phyloP scores from a whole-genome alignment of 2,888 invertebrate species.

The Corythucha ciliata region DNA sequence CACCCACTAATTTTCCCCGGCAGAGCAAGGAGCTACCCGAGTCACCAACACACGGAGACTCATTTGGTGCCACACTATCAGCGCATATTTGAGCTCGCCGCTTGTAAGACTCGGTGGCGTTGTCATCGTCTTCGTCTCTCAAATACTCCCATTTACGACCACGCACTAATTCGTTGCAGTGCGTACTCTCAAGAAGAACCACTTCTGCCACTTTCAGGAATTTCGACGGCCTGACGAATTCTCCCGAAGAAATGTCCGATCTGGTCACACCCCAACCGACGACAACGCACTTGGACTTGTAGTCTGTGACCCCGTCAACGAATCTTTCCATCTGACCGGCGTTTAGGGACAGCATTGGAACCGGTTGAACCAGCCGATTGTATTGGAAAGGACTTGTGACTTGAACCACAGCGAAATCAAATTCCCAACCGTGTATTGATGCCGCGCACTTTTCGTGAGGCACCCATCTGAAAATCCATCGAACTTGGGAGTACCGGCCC shows the following conservation, averaged over 20 bases:
- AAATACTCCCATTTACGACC: not conserved
- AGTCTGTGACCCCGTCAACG: not conserved
- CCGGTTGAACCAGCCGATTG: constrained; percentile 12
- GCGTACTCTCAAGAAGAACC: no score
- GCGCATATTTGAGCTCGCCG: constrained; percentile 11
- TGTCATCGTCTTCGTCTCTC: not conserved
- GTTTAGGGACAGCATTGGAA: not conserved
- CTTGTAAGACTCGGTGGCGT: no score
- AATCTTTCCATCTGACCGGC: not conserved
- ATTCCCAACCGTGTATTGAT: constrained; percentile 4
- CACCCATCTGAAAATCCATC: constrained; percentile 11
- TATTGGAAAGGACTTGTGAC: constrained; percentile 6
- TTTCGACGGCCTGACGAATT: not conserved
- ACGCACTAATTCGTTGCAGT: not conserved
- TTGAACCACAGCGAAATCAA: constrained; percentile 11
- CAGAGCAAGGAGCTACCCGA: constrained; percentile 12
- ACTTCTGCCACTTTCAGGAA: constrained; percentile 9
- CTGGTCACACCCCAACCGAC: constrained; percentile 12
- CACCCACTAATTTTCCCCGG: constrained; percentile 5
- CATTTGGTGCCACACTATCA: not conserved
- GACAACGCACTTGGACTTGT: constrained; percentile 1
- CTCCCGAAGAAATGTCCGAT: not conserved
- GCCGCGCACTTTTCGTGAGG: constrained; percentile 6
- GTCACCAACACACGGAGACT: constrained; percentile 11
- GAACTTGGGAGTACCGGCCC: constrained; percentile 14